phyloP scores from a whole-genome alignment of 2,888 invertebrate genomes.

The Eilema depressum region DNA sequence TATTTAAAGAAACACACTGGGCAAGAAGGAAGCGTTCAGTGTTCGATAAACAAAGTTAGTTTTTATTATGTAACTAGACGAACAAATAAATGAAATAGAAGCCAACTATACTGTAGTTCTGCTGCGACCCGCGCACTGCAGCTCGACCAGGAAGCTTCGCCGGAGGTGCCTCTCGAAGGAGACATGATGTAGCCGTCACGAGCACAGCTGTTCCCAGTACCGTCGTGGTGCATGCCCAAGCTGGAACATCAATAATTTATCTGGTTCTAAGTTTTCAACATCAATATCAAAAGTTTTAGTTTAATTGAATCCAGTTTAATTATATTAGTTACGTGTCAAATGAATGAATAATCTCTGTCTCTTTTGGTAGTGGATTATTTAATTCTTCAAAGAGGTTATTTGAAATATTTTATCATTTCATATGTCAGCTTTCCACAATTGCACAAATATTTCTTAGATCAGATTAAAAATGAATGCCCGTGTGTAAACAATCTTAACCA shows the following conservation, averaged over 20 bases:
- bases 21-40: background rate
- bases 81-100: slow-evolving; percentile 26
- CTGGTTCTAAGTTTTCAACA: slow-evolving; percentile 2
- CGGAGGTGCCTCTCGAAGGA: slow-evolving; percentile 91
- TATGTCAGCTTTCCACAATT: background rate
- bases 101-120: slow-evolving; percentile 83
- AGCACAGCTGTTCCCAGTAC: slow-evolving; percentile 90
- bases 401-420: no score
- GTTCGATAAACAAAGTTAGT: background rate
- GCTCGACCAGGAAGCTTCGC: slow-evolving; percentile 92
- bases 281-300: background rate
- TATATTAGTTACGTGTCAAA: background rate
- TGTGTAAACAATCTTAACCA: background rate
- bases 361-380: background rate
- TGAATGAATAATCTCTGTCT: background rate
- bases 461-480: background rate
- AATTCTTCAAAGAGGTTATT: no score
- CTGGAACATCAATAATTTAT: slow-evolving; percentile 74
- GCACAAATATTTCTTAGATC: background rate
- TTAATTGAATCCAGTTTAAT: background rate
- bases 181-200: slow-evolving; percentile 94
- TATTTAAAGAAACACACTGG: background rate
- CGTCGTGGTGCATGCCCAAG: slow-evolving; percentile 94
- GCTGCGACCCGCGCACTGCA: slow-evolving; percentile 90
- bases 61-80: background rate